Conservation (phyloP, 1,140 invertebrate genomes). For the Lerema accius region DNA sequence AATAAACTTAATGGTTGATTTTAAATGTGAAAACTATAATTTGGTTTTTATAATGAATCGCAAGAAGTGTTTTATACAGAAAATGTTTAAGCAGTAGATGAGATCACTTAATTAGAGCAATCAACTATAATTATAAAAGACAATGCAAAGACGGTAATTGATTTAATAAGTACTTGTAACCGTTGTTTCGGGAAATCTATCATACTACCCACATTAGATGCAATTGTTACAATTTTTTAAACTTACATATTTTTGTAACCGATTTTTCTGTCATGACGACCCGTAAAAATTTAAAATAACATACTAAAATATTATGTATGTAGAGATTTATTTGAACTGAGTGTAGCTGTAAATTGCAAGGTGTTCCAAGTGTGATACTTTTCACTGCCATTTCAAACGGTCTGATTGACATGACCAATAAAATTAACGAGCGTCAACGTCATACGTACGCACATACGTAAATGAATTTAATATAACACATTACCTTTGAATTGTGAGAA, state of each 20-base stretch:
- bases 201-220: too few species aligned
- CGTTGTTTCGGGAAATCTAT: too few species aligned
- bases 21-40: not conserved
- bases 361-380: conserved; percentile 30
- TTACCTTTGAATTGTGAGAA: too few species aligned
- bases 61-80: too few species aligned
- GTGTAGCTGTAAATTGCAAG: not conserved
- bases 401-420: conserved; percentile 34
- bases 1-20: not conserved
- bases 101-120: conserved; percentile 6
- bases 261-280: too few species aligned
- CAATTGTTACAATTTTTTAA: too few species aligned
- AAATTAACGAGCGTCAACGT: conserved; percentile 8
- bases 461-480: too few species aligned
- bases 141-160: conserved; percentile 16
- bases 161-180: conserved; percentile 4
- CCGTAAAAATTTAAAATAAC: too few species aligned
- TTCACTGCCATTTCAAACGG: conserved; percentile 31
- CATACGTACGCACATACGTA: not conserved
- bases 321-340: not conserved
- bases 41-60: not conserved
- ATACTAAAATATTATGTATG: too few species aligned
- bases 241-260: too few species aligned
- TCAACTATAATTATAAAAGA: conserved; percentile 7
- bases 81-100: not conserved